These are phyloP conservation scores for Myotis planiceps DNA, from an alignment of 2,797 vertebrate genomes.

Conservation along the genomic window DNA sequence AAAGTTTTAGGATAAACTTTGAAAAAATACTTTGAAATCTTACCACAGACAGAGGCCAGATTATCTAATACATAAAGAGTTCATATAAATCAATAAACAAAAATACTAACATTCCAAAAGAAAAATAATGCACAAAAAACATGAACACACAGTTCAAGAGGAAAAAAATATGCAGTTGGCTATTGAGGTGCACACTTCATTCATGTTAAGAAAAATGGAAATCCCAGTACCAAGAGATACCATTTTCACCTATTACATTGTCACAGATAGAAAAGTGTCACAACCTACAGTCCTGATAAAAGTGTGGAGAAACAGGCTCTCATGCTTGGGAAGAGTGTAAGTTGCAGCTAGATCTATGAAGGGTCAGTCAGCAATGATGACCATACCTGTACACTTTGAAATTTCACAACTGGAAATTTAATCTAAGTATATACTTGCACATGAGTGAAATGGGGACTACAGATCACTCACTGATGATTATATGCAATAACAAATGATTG, in stretches of 20 bases:
- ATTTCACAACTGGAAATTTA: neutral
- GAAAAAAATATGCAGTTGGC: neutral
- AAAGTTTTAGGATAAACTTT: slow-evolving; percentile 4
- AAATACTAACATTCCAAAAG: neutral
- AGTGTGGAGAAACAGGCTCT: neutral
- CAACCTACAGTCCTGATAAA: neutral
- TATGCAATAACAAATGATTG: neutral
- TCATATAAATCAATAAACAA: slow-evolving; percentile 18
- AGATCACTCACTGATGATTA: neutral
- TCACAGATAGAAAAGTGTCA: neutral
- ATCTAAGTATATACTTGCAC: neutral
- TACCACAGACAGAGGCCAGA: neutral
- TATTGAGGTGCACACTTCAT: neutral
- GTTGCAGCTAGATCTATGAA: neutral
- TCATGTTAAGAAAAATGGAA: neutral
- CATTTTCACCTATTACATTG: neutral
- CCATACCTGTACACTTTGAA: neutral
- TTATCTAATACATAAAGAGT: neutral
- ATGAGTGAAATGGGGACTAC: neutral
- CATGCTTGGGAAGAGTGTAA: neutral
- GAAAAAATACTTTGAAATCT: neutral
- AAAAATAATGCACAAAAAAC: neutral
- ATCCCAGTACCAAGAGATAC: neutral
- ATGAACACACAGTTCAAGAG: neutral
- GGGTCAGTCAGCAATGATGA: neutral